Percentiles rank a stretch among this genome's conserved stretches.
Evolutionary conservation across 2,113 vertebrate genomes (phyloP).

Genomic region (Helogale parvula): DNA sequence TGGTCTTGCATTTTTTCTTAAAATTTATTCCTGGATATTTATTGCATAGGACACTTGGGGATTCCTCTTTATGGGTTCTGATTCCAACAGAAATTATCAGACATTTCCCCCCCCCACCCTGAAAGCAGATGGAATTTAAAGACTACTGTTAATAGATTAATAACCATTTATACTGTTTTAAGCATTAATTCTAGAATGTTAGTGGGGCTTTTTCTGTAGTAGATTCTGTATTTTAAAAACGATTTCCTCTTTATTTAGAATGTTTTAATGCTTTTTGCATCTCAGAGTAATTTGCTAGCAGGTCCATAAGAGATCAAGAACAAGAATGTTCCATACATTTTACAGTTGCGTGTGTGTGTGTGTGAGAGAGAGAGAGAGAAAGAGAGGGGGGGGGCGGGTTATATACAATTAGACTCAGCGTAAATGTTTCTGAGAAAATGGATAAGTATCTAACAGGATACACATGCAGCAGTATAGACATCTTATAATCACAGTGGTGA

Average conservation of each 20-base stretch:
- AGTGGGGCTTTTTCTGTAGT: background rate
- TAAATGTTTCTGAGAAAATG: background rate
- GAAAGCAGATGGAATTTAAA: conserved; percentile 11
- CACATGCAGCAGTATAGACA: background rate
- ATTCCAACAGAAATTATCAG: background rate
- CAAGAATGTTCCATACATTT: background rate
- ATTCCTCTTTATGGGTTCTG: background rate
- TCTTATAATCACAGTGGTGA: background rate
- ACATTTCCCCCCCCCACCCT: background rate
- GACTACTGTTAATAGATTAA: background rate
- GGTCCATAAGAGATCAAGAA: background rate
- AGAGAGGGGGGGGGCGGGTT: too few species aligned
- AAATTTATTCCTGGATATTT: conserved; percentile 43
- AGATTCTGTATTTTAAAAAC: background rate
- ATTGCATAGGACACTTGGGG: background rate
- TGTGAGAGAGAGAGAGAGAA: background rate
- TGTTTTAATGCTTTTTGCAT: background rate
- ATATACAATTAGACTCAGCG: background rate
- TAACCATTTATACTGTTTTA: conserved; percentile 5
- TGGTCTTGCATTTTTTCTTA: background rate
- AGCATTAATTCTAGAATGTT: background rate
- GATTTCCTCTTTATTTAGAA: background rate
- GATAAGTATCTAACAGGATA: background rate
- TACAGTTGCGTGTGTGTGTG: background rate
- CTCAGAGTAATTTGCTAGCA: background rate